Evolutionary conservation across 2,797 vertebrate genomes (phyloP).

Genomic region (Lacerta bilineata): DNA sequence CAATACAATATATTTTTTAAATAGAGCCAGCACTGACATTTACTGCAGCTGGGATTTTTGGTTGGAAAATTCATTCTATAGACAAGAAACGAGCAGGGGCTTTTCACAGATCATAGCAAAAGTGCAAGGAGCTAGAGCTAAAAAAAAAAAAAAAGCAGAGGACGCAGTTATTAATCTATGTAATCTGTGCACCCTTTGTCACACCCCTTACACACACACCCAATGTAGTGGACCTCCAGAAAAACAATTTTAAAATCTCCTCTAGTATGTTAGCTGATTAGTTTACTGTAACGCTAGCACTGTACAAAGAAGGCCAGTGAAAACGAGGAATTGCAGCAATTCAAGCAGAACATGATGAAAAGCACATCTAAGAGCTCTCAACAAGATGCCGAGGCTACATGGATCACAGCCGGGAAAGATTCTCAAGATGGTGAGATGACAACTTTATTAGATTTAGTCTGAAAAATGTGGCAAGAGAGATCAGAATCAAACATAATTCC

Average conservation of each 20-base stretch:
- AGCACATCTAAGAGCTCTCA: conserved; percentile 48
- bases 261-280: conserved; percentile 12
- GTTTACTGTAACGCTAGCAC: conserved; percentile 47
- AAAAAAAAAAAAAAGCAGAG: conserved; percentile 22
- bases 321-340: conserved; percentile 50
- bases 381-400: conserved; percentile 38
- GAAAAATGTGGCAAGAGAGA: conserved; percentile 56
- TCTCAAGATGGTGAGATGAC: conserved; percentile 61
- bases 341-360: conserved; percentile 62
- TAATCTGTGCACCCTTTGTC: background rate
- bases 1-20: background rate
- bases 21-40: background rate
- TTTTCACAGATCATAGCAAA: conserved; percentile 12
- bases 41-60: background rate
- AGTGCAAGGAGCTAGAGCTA: background rate
- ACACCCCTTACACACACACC: too few species aligned
- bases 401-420: conserved; percentile 62
- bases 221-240: background rate
- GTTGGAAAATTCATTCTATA: background rate
- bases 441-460: conserved; percentile 70
- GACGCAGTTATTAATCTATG: background rate
- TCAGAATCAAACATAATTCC: conserved; percentile 67
- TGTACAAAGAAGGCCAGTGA: conserved; percentile 44
- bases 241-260: background rate
- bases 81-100: background rate